phyloP scores from a whole-genome alignment of 2,113 vertebrate genomes.

The Labeo rohita region DNA sequence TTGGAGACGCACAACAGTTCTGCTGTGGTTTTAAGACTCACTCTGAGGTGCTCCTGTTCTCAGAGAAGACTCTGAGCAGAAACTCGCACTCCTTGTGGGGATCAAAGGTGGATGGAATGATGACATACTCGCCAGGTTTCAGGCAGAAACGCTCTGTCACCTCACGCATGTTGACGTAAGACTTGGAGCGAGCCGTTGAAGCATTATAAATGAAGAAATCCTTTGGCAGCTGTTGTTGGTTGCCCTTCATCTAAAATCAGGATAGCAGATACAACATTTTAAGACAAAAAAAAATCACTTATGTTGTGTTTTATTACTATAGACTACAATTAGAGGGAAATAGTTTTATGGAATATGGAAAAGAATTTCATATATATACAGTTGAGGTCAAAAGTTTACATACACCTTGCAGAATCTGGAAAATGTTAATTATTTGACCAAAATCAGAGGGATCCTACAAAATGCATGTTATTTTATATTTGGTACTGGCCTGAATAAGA shows the following conservation, averaged over 20 bases:
- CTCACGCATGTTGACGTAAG: constrained; percentile 94
- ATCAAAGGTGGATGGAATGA: constrained; percentile 92
- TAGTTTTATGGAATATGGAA: too few species aligned
- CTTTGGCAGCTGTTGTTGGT: constrained; percentile 89
- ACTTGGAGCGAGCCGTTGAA: constrained; percentile 89
- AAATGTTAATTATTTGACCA: too few species aligned
- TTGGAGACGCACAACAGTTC: too few species aligned
- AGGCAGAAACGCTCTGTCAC: constrained; percentile 90
- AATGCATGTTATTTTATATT: too few species aligned
- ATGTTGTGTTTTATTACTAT: not conserved
- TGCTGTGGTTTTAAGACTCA: constrained; percentile 72
- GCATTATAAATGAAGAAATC: constrained; percentile 96
- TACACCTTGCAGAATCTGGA: too few species aligned
- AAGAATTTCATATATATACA: too few species aligned
- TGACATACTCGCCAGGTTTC: constrained; percentile 90
- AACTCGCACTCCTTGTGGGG: constrained; percentile 94
- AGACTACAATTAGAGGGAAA: too few species aligned
- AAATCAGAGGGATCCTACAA: too few species aligned
- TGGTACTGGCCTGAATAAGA: too few species aligned
- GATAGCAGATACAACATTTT: not conserved
- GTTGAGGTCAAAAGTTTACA: too few species aligned
- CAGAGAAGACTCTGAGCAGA: constrained; percentile 96
- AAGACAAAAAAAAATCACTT: not conserved
- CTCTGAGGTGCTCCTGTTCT: constrained; percentile 93
- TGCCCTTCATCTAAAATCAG: constrained; percentile 82